Percentiles rank a stretch among this genome's conserved stretches.
phyloP scores from a whole-genome alignment of 2,797 vertebrate species.

The Podarcis siculus region DNA sequence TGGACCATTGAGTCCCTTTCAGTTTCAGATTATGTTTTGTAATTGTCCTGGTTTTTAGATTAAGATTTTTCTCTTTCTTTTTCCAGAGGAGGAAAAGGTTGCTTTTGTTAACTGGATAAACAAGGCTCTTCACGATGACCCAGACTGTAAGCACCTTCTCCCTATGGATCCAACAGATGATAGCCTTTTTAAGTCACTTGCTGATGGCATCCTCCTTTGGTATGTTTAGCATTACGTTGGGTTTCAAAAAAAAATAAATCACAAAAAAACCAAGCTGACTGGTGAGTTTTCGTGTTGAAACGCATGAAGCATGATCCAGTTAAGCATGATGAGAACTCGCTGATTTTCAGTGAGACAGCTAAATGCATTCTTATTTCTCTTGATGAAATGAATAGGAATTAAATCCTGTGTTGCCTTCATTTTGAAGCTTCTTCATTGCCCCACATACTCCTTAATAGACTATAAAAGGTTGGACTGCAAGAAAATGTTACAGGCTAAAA shows the following conservation, averaged over 20 bases:
- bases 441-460: neutral
- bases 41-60: neutral
- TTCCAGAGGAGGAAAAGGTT: constrained; percentile 96
- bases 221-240: constrained; percentile 72
- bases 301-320: neutral
- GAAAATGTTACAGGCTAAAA: neutral
- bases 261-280: constrained; percentile 13
- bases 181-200: constrained; percentile 91
- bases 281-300: neutral
- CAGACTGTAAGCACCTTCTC: constrained; percentile 90
- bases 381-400: neutral
- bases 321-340: neutral
- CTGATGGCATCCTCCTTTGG: constrained; percentile 96
- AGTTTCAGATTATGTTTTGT: neutral
- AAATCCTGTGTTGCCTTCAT: neutral
- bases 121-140: constrained; percentile 91
- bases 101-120: constrained; percentile 99
- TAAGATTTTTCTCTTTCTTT: constrained; percentile 19
- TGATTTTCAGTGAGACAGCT: neutral
- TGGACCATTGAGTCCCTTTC: neutral
- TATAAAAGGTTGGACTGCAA: neutral
- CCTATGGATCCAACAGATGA: constrained; percentile 89
- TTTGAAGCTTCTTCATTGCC: neutral
- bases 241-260: neutral
- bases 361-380: neutral